Conservation (phyloP, 2,797 vertebrate genomes). For the Lagothrix lagotricha region DNA sequence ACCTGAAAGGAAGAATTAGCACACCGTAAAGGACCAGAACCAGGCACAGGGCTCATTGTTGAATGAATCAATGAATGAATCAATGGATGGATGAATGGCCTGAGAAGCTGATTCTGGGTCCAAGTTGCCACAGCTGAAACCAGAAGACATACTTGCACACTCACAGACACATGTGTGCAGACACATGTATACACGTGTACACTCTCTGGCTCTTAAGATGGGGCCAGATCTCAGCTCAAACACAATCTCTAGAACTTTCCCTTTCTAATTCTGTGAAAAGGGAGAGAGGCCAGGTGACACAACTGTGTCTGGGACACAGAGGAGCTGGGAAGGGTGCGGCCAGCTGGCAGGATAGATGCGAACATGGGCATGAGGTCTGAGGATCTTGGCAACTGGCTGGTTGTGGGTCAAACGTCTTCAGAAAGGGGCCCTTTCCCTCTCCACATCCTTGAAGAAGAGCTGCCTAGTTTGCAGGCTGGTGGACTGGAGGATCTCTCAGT, state of each 20-base stretch:
- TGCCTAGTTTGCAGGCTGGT: background rate
- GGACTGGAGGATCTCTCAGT: background rate
- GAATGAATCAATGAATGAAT: background rate
- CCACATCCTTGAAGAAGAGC: background rate
- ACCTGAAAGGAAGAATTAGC: background rate
- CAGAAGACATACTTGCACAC: background rate
- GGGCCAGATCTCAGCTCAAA: background rate
- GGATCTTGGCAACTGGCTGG: background rate
- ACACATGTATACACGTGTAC: background rate
- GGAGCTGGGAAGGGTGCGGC: background rate
- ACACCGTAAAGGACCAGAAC: rapidly evolving
- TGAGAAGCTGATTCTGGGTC: background rate
- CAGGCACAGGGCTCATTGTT: background rate
- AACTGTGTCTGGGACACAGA: background rate
- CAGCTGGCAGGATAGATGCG: background rate
- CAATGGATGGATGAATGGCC: background rate
- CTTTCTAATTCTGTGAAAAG: background rate
- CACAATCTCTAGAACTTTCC: background rate
- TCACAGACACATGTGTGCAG: no score
- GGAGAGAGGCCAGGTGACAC: background rate
- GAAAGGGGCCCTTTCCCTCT: background rate
- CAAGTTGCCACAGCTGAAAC: background rate
- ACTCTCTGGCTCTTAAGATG: background rate
- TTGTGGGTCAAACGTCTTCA: background rate
- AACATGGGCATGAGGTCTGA: no score